Conservation (phyloP, 2,888 invertebrate genomes). For the Andrena bicolor region DNA sequence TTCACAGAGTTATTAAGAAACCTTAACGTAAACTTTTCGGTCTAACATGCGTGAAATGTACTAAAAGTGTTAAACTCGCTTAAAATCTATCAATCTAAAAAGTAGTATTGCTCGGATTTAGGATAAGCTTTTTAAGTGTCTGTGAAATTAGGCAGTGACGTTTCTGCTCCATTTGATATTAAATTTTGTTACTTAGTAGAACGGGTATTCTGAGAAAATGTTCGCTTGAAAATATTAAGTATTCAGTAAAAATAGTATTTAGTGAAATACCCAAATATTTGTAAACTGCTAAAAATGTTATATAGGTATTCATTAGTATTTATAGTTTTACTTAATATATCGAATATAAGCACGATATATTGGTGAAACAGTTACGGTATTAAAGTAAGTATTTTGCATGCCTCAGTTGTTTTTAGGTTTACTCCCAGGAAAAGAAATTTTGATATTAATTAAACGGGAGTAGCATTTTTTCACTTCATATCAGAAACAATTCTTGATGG, state of each 20-base stretch:
- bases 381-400: slow-evolving; percentile 10
- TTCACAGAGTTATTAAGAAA: slow-evolving; percentile 11
- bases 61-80: slow-evolving; percentile 35
- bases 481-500: not conserved
- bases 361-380: not conserved
- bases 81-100: not conserved
- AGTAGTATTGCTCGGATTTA: slow-evolving; percentile 11
- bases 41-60: slow-evolving; percentile 24
- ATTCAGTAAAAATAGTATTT: not conserved
- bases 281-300: not conserved
- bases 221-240: slow-evolving; percentile 4
- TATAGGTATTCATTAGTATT: not conserved
- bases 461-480: not conserved
- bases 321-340: not conserved
- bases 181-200: not conserved
- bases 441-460: not conserved
- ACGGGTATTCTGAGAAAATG: slow-evolving; percentile 5
- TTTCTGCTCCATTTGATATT: not conserved
- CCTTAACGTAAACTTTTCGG: not conserved
- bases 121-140: slow-evolving; percentile 34
- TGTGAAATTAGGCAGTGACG: slow-evolving; percentile 41
- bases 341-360: not conserved
- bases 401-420: not conserved
- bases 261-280: not conserved
- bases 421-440: not conserved